Evolutionary conservation across 2,797 vertebrate genomes (phyloP), one percentile per base, ranked within the genome.

Genomic region (Sphenodon punctatus): DNA sequence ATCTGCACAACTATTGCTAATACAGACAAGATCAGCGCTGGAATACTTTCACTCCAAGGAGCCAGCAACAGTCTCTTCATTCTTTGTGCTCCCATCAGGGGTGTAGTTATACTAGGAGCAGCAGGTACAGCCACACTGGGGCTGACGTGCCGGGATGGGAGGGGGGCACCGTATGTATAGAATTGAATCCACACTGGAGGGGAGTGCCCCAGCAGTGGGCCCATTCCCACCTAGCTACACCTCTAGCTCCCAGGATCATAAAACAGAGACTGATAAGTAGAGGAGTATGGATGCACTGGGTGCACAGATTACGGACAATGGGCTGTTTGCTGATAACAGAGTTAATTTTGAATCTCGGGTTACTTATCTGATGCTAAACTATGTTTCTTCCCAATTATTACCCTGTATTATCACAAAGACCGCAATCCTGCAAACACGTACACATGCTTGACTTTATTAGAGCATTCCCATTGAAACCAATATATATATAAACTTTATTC

Each of bases 1-100:
- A 72, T 34, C 83, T 75, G 49, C 86, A 41, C 25, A 78, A 76
- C 66, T 81, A 80, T 56, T 82, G 71, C 82, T 85, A 43, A 84
- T 85, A 90, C 89, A 90, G 90, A 87, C 53, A 89, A 67, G 82
- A 84, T 91, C 88, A 85, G 80, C 65, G 88, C 89, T 59, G 73
- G 88, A 88, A 91, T 91, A 84, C 70, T 84, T 87, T 84, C 78
- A 67, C 42, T 60, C 73, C 82, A 90, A 88, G 84, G 75, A 66
- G 65, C 79, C 64, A 67, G 76, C 84, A 83, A 67, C 73, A 63
- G 34, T 81, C 86, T 63, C 67, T 73, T 85, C 83, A 71, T 89
- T 77, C 43, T 90, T 45, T 78, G 88, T 88, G 49, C 68, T 20
- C 36, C 20, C n/a, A n/a, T n/a, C n/a, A n/a, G n/a, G n/a, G n/a